Evolutionary conservation across 2,113 vertebrate species (phyloP).

Genomic region (Chloropsis hardwickii): DNA sequence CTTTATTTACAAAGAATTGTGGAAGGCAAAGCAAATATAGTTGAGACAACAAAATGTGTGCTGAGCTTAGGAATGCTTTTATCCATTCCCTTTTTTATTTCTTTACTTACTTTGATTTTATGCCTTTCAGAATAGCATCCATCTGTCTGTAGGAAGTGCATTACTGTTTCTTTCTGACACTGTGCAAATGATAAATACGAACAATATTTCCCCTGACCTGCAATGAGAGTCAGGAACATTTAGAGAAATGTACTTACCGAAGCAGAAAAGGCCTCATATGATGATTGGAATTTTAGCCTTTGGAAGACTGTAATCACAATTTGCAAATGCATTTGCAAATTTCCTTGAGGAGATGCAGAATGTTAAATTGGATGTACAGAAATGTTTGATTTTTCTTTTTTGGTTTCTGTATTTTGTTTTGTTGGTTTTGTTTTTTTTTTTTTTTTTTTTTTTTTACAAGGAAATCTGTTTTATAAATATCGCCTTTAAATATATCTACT

Average conservation of each 20-base stretch:
- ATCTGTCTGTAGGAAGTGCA: background rate
- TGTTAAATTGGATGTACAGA: background rate
- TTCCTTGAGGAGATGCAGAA: background rate
- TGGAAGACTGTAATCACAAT: background rate
- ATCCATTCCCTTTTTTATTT: background rate
- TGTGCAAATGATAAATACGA: background rate
- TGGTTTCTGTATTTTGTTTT: background rate
- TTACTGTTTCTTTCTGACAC: background rate
- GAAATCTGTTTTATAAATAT: background rate
- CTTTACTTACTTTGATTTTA: slow-evolving; percentile 14
- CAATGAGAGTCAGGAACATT: background rate
- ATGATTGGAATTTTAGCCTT: background rate
- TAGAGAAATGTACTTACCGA: background rate
- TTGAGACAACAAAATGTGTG: background rate
- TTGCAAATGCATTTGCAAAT: background rate
- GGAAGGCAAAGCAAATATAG: background rate
- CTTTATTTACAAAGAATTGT: background rate
- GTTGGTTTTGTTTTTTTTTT: too few species aligned
- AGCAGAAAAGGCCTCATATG: background rate
- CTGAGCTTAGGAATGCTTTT: background rate
- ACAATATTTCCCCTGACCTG: background rate
- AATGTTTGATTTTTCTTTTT: background rate
- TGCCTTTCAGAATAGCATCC: background rate
- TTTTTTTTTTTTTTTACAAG: background rate
- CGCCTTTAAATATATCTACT: background rate